Base-by-base conservation (phyloP, 2,113 vertebrate species). In the Hirundichthys speculiger region DNA sequence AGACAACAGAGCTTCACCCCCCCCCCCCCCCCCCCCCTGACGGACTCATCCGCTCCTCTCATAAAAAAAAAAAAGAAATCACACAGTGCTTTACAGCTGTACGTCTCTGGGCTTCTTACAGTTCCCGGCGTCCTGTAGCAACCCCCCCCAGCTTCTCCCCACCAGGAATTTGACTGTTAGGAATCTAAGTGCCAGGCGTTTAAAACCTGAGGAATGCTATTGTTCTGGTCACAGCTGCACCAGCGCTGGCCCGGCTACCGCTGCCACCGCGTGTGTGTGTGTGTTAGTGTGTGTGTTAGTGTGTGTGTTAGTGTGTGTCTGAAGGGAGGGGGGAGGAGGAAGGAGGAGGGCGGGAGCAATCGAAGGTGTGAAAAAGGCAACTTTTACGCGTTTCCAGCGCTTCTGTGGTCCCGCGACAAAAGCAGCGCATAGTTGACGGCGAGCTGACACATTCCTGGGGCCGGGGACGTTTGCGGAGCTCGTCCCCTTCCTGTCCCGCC, bases 171-270 rank as follows among this genome's bases (percentile, higher is more conserved):
- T 67, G 61, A 78, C 88, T 88, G 86, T 89, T 87, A 88, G 82
- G 87, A 90, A 90, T 90, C 89, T 86, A 86, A 90, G 87, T 88
- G 89, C 87, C 86, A 82, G 61, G 85, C 83, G 68, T 84, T 84
- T 86, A 90, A 83, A 84, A 85, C 72, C 84, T 43, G 80, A 89
- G 87, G 85, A 87, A 90, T 90, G 81, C 80, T 83, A 88, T 90
- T 90, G 90, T 90, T 90, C 84, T 80, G 79, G 89, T 89, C 87
- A 90, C 87, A 90, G 89, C 86, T 86, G 88, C 84, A 82, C 59
- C 57, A 82, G 84, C 83, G 24, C 71, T 76, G 70, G 75, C 65
- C 76, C 13, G 56, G 73, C 79, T 80, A 67, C 76, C 70, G 68
- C 77, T 76, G 82, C 82, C 70, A 73, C 74, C 77, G 77, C 52